Conservation (phyloP, 1,140 invertebrate genomes). For the Aphelenchoides fujianensis region DNA sequence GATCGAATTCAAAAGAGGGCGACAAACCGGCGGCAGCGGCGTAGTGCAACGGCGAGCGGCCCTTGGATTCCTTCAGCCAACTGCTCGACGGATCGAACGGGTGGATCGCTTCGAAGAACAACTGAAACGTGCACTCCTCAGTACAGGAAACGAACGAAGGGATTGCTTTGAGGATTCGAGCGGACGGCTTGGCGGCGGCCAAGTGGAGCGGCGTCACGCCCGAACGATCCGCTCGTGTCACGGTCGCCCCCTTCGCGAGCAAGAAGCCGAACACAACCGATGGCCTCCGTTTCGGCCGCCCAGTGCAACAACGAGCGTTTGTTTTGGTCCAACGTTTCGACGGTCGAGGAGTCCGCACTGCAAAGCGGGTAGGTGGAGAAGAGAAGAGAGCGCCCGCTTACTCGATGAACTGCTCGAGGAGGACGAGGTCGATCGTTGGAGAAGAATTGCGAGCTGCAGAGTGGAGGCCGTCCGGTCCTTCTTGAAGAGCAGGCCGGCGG, state of each 20-base stretch:
- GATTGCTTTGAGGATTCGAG: slow-evolving; percentile 33
- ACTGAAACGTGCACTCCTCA: not conserved
- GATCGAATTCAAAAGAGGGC: not conserved
- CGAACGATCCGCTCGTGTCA: slow-evolving; percentile 20
- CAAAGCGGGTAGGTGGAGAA: not conserved
- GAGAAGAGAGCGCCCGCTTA: too few relatives aligned
- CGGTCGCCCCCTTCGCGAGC: slow-evolving; percentile 6
- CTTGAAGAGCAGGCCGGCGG: not conserved
- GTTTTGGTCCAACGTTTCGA: slow-evolving; percentile 16
- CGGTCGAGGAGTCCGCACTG: slow-evolving; percentile 23
- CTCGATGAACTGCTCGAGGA: slow-evolving; percentile 31
- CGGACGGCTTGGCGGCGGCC: slow-evolving; percentile 31
- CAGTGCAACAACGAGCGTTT: slow-evolving; percentile 33
- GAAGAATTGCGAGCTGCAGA: slow-evolving; percentile 29
- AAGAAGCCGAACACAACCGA: slow-evolving; percentile 27
- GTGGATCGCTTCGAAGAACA: not conserved
- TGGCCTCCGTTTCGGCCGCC: slow-evolving; percentile 35
- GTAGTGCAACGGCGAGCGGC: slow-evolving; percentile 39
- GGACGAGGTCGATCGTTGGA: slow-evolving; percentile 23
- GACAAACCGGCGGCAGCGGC: slow-evolving; percentile 40
- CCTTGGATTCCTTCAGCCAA: slow-evolving; percentile 6
- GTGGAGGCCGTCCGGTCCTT: not conserved
- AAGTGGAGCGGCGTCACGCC: slow-evolving; percentile 42
- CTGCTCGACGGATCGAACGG: not conserved
- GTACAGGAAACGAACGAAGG: not conserved